Conservation (phyloP, 2,797 vertebrate genomes). For the Intellagama lesueurii region DNA sequence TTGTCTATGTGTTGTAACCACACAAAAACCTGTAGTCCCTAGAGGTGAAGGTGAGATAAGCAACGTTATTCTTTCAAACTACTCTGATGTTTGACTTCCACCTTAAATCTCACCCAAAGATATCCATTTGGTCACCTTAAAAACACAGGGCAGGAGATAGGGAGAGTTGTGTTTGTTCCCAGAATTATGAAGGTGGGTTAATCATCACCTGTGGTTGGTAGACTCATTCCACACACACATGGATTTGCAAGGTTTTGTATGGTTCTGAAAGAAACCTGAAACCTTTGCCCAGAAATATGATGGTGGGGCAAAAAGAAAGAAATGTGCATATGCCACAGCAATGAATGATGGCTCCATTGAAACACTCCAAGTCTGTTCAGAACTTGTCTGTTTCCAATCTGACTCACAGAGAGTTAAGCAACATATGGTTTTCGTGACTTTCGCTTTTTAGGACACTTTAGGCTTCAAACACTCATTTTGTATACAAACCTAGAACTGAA, state of each 20-base stretch:
- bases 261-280: not conserved
- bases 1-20: not conserved
- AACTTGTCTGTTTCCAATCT: not conserved
- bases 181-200: not conserved
- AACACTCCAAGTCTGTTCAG: not conserved
- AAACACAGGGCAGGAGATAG: not conserved
- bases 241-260: not conserved
- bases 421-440: slow-evolving; percentile 25
- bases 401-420: not conserved
- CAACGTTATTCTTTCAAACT: not conserved
- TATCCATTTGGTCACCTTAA: not conserved
- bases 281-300: not conserved
- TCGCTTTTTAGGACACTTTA: slow-evolving; percentile 29
- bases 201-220: not conserved
- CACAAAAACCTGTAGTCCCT: not conserved
- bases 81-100: not conserved
- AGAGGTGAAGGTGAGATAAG: not conserved
- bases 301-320: not conserved
- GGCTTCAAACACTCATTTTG: slow-evolving; percentile 36
- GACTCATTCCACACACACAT: not conserved
- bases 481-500: not conserved
- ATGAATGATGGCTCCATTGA: not conserved
- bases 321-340: not conserved
- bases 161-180: not conserved
- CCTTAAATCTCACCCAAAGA: not conserved